These are phyloP conservation scores for Rhagophthalmus giganteus DNA, from an alignment of 2,888 invertebrate species.

Conservation along the genomic window DNA sequence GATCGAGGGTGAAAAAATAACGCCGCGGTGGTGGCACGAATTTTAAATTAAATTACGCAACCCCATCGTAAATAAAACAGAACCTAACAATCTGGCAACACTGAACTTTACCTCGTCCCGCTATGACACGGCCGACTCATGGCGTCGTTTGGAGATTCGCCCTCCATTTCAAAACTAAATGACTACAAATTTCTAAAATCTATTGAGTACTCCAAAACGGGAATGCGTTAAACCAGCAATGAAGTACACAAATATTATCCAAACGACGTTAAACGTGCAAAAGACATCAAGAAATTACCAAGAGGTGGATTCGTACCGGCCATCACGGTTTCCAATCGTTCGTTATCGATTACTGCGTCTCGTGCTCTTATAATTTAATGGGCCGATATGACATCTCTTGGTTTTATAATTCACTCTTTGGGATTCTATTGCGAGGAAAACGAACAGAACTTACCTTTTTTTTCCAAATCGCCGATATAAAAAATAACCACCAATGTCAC, in stretches of 20 bases:
- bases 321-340: not conserved
- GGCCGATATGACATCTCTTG: not conserved
- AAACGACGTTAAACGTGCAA: not conserved
- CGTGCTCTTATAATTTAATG: no score
- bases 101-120: not conserved
- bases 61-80: no score
- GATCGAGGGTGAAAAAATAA: no score
- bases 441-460: not conserved
- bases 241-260: not conserved
- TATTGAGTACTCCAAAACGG: no score
- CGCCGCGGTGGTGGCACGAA: no score
- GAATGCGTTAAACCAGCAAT: no score
- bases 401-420: not conserved
- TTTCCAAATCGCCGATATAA: no score
- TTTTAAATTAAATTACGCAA: no score
- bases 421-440: not conserved
- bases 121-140: not conserved
- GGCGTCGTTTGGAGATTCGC: slow-evolving; percentile 2
- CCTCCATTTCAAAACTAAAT: no score
- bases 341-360: not conserved
- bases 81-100: slow-evolving; percentile 2
- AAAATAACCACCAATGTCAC: no score
- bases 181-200: no score
- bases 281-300: not conserved
- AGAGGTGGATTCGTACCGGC: not conserved